Evolutionary conservation across 2,797 vertebrate genomes (phyloP), one percentile per base, ranked within the genome.

Genomic region (Karalla daura): DNA sequence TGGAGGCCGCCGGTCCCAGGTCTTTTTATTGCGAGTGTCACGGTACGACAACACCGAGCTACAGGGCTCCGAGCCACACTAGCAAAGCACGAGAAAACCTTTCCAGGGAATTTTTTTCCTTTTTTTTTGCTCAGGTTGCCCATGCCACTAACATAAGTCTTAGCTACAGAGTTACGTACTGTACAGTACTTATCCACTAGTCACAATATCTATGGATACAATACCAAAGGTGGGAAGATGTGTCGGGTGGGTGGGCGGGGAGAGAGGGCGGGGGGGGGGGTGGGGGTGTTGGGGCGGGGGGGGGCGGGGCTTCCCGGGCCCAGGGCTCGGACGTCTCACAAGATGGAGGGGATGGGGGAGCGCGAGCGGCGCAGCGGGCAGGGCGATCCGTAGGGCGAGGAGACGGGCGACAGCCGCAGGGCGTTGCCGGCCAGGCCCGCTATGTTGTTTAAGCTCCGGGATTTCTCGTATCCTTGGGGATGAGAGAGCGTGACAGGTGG

Each of bases 401-500:
- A 95, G 86, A 95, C 95, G 76, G 96, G 96, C 94, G 96, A 97
- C 88, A 97, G 93, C 88, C 94, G 94, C 93, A 98, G 94, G 91
- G 95, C 78, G 93, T 93, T 98, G 91, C 94, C 94, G 84, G 95
- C 91, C 95, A 97, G 87, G 94, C 95, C 95, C 74, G 95, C 93
- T 94, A 98, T 96, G 96, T 96, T 97, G 96, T 94, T 98, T 96
- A 99, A 94, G 90, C 96, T 98, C 94, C 95, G 90, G 86, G 96
- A 97, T 92, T 98, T 98, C 93, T 97, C 96, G 85, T 95, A 97
- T 91, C 96, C 97, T 98, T 98, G 93, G 75, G n/a, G n/a, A n/a
- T n/a, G n/a, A n/a, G n/a, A n/a, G n/a, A n/a, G n/a, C n/a, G n/a
- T 92, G 93, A 84, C 74, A 81, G 44, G 78, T 67, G 80, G 76